Base-by-base conservation (phyloP, 2,113 vertebrate species). In the Prolemur simus region DNA sequence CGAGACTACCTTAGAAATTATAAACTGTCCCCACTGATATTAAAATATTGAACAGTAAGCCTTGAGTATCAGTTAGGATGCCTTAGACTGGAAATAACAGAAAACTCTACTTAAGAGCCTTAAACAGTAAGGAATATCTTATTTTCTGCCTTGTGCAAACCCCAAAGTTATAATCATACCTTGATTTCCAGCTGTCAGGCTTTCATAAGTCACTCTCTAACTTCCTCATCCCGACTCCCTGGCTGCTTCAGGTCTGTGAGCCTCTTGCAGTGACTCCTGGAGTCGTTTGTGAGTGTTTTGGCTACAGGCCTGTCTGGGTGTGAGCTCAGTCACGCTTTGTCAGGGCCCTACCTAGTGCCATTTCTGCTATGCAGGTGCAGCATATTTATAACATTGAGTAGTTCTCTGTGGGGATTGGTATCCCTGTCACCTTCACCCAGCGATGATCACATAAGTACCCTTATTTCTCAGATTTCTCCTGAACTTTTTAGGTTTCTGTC, bases 311-410 rank as follows among this genome's bases (percentile, higher is more conserved):
- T 42, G 1, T 45, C 87, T 85, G 56, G 12, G 9, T 45, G 2
- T 63, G 18, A 17, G 6, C 15, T 32, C 64, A 52, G 8, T 18
- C 17, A 29, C 2, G 2, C 17, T 91, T 91, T 81, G 27, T 71
- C 5, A 10, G 34, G 34, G 20, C n/a, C 15, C 54, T 6, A 32
- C 1, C 8, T 80, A 14, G 8, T 4, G 13, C 27, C 8, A 3
- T 47, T 52, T 60, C 52, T 54, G 7, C 11, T 54, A 4, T 2
- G 27, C 1, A 6, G 3, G 60, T 6, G 32, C 3, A 60, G 52
- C 20, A 12, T 20, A 15, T 9, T 39, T 15, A 11, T 11, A 15
- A 9, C n/a, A 0, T 20, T 71, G 1, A 42, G 13, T 14, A 21
- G 9, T 68, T 71, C 4, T 83, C 29, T 17, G 0, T 12, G 23